These are phyloP conservation scores for Leontopithecus rosalia DNA, from an alignment of 2,797 vertebrate genomes.

Conservation along the genomic window DNA sequence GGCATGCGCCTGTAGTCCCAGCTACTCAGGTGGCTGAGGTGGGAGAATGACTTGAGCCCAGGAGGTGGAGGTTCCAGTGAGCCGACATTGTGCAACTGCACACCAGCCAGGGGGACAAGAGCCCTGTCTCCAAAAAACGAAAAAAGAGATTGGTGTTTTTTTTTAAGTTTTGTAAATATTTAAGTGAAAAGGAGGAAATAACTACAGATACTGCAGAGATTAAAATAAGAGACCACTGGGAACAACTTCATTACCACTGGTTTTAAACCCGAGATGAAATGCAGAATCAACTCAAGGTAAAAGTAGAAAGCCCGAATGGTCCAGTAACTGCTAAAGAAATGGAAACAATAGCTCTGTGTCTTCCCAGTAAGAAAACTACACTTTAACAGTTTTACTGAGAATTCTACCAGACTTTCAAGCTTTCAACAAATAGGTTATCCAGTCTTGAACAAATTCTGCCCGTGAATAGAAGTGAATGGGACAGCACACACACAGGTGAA, in stretches of 20 bases:
- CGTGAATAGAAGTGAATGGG: no score
- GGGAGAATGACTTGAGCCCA: no score
- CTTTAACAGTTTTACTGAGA: no score
- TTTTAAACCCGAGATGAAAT: background rate
- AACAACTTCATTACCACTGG: background rate
- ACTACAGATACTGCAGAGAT: background rate
- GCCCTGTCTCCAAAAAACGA: no score
- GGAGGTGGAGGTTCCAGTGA: no score
- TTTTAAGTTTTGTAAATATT: background rate
- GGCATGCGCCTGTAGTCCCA: no score
- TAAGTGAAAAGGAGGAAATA: background rate
- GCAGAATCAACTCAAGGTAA: background rate
- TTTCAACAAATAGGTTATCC: background rate
- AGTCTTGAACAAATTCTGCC: background rate
- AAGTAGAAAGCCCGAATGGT: background rate
- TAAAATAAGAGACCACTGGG: background rate
- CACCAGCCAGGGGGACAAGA: no score
- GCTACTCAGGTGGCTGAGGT: no score
- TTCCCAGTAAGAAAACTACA: background rate
- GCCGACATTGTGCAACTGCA: no score
- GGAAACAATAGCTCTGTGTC: fast-evolving
- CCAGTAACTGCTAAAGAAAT: background rate
- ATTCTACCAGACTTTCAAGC: background rate
- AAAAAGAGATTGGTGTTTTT: background rate
- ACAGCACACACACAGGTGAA: background rate